Conservation (phyloP, 2,113 vertebrate species). For the human (Homo sapiens) region GRCh38 chr1:57288001-57288500, state of each 20-base stretch:
- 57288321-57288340: accelerated
- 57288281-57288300: not conserved
- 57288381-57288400: not conserved
- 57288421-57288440: no score
- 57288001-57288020: no score
- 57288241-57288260: not conserved
- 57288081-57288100: not conserved
- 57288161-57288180: not conserved
- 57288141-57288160: not conserved
- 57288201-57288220: not conserved
- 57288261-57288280: not conserved
- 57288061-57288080: no score
- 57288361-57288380: not conserved
- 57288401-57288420: no score
- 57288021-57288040: no score
- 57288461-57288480: not conserved
- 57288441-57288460: no score
- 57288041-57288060: no score
- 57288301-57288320: not conserved
- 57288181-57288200: not conserved
- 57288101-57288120: not conserved
- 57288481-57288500: no score
- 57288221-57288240: not conserved
- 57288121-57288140: not conserved
- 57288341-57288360: not conserved